Evolutionary conservation across 1,140 invertebrate species (phyloP).

Genomic region (Homarus americanus): DNA sequence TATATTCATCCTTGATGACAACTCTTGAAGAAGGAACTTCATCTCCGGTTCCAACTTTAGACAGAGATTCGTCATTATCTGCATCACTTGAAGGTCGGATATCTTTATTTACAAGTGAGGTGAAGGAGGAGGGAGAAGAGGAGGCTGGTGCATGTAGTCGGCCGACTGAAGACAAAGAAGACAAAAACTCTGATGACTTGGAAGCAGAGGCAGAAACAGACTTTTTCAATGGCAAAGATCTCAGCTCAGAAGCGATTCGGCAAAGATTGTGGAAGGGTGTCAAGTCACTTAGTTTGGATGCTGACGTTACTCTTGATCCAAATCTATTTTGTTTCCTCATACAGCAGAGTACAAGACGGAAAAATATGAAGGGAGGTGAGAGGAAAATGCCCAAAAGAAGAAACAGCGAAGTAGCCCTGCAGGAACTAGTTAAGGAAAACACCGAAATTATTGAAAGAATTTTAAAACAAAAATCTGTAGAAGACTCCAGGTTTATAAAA

Average conservation of each 20-base stretch:
- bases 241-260: slow-evolving; percentile 63
- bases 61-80: slow-evolving; percentile 51
- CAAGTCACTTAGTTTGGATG: slow-evolving; percentile 59
- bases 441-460: slow-evolving; percentile 67
- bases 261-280: slow-evolving; percentile 64
- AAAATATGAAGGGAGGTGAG: slow-evolving; percentile 22
- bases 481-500: slow-evolving; percentile 16
- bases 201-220: slow-evolving; percentile 59
- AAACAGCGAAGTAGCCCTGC: slow-evolving; percentile 63
- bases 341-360: slow-evolving; percentile 51
- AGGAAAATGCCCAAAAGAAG: slow-evolving; percentile 47
- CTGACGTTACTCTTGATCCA: slow-evolving; percentile 53
- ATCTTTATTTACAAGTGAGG: slow-evolving; percentile 28
- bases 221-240: slow-evolving; percentile 57
- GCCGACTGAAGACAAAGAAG: slow-evolving; percentile 32
- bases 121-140: slow-evolving; percentile 17
- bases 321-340: slow-evolving; percentile 64
- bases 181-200: slow-evolving; percentile 11
- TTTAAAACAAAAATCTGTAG: slow-evolving; percentile 54
- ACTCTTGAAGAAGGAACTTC: slow-evolving; percentile 9
- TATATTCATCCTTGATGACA: background rate
- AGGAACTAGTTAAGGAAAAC: slow-evolving; percentile 64
- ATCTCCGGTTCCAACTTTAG: slow-evolving; percentile 6
- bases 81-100: slow-evolving; percentile 54
- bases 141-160: background rate